Evolutionary conservation across 2,113 vertebrate species (phyloP).

Genomic region (Hemibagrus wyckioides): DNA sequence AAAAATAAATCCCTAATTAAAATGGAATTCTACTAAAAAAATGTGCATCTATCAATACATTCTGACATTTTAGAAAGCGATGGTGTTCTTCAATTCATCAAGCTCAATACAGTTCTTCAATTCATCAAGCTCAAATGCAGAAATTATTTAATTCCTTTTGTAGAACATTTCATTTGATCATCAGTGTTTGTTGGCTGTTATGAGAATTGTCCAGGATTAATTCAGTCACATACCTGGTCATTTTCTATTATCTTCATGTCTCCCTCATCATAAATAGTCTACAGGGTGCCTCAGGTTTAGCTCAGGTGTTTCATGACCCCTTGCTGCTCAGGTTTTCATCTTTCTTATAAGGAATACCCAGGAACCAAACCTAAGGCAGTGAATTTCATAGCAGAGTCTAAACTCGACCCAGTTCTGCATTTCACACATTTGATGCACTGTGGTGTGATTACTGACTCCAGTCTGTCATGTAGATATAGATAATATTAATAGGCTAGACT

Average conservation of each 20-base stretch:
- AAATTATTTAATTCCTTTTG: neutral
- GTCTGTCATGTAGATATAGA: neutral
- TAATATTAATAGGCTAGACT: neutral
- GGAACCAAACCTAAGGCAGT: neutral
- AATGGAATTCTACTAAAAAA: neutral
- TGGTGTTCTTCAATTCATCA: neutral
- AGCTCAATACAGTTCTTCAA: neutral
- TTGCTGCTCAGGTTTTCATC: neutral
- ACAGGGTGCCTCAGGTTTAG: too few species aligned
- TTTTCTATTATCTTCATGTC: neutral
- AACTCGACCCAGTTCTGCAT: neutral
- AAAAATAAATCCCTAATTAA: neutral
- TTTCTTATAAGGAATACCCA: neutral
- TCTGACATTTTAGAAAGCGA: neutral
- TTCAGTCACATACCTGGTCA: neutral
- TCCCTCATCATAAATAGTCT: neutral
- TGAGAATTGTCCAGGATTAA: neutral
- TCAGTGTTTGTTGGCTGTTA: neutral
- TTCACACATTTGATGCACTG: neutral
- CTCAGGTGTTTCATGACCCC: neutral
- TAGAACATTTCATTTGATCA: neutral
- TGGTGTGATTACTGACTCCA: neutral
- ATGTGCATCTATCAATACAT: neutral
- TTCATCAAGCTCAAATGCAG: neutral
- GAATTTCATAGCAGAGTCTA: neutral